phyloP scores from a whole-genome alignment of 2,888 invertebrate genomes.

The Tricholauxania praeusta region DNA sequence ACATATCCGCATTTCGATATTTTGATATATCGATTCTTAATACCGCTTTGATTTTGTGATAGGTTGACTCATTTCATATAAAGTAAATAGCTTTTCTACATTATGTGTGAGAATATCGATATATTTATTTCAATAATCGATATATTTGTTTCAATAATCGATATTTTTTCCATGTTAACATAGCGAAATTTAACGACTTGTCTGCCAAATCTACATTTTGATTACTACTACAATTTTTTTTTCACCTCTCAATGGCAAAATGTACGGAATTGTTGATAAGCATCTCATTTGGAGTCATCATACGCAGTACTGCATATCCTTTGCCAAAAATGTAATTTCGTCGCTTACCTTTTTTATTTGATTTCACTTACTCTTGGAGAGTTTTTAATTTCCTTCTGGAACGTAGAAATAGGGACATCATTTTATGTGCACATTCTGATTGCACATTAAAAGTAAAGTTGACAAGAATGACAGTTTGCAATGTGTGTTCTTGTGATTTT shows the following conservation, averaged over 20 bases:
- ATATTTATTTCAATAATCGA: no score
- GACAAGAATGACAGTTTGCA: no score
- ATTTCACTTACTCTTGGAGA: neutral
- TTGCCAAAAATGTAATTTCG: neutral
- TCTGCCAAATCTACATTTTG: neutral
- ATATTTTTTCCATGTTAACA: no score
- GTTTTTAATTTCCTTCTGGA: constrained; percentile 32
- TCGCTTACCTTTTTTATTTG: neutral
- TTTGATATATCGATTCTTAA: no score
- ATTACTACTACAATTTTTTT: neutral
- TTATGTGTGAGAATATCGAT: no score
- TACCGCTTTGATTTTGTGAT: no score
- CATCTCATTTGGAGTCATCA: constrained; percentile 21
- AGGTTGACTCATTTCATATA: no score
- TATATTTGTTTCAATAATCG: no score
- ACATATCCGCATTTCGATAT: no score
- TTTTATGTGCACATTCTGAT: constrained; percentile 6
- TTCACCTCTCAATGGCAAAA: neutral
- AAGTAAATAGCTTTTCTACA: no score
- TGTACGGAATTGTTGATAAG: constrained; percentile 18
- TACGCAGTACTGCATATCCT: constrained; percentile 13
- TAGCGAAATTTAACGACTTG: neutral
- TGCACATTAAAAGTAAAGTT: neutral
- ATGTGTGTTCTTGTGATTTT: no score
- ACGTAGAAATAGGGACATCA: constrained; percentile 25